A percentile compares a stretch with the other conserved stretches of the same genome.
These are phyloP conservation scores for Agapornis roseicollis DNA, from an alignment of 2,113 vertebrate genomes.

Conservation along the genomic window DNA sequence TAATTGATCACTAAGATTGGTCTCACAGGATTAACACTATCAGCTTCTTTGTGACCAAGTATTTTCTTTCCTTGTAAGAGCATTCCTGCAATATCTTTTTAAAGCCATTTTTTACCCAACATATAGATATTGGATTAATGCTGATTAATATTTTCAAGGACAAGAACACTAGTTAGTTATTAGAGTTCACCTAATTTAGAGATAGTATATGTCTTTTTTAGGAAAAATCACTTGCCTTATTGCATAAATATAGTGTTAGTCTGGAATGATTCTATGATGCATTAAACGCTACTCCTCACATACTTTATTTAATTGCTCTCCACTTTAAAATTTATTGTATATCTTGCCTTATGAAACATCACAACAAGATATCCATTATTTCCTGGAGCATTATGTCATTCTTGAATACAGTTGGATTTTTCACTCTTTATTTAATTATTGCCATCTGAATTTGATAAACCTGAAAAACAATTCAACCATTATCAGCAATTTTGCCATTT, in stretches of 20 bases:
- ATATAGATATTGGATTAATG: not conserved
- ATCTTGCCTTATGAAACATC: not conserved
- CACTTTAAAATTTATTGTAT: not conserved
- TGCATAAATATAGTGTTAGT: not conserved
- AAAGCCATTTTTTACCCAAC: not conserved
- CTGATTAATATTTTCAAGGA: not conserved
- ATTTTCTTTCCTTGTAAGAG: not conserved
- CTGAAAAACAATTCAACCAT: not conserved
- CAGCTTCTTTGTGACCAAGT: not conserved
- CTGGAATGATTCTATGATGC: not conserved
- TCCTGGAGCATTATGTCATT: not conserved
- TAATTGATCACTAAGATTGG: not conserved
- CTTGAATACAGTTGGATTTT: not conserved
- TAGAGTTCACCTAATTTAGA: not conserved
- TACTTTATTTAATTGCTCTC: not conserved
- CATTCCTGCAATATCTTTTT: not conserved
- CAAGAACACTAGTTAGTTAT: not conserved
- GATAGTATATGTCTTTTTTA: not conserved
- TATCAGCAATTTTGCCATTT: not conserved
- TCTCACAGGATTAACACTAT: not conserved
- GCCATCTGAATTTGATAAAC: not conserved
- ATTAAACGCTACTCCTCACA: not conserved
- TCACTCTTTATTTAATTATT: not conserved
- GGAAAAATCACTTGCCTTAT: not conserved
- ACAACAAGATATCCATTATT: not conserved